Base-by-base conservation (phyloP, 2,888 invertebrate species). In the Apamea sordens region DNA sequence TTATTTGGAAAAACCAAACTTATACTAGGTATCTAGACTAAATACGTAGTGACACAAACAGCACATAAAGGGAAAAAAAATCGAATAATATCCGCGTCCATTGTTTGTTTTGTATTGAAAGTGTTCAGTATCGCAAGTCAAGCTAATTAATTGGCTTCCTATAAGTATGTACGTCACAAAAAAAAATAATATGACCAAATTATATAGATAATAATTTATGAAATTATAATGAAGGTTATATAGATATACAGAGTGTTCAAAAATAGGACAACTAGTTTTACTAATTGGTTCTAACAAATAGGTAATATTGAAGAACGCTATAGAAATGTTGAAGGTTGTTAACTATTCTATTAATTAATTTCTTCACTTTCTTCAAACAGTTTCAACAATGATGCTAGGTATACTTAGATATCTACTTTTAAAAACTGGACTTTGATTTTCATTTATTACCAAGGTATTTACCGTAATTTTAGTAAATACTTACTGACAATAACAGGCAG, bases 91-190 rank as follows among this genome's bases (percentile, higher is more conserved):
- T 75, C 68, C 50, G 53, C 63, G 7, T 69, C n/a, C 36, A 79
- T 80, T 76, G 44, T 84, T 72, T 53, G 2, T 59, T 59, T 59
- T 59, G 56, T 72, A 74, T 59, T 68, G 56, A 67, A 50, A 64
- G 41, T 36, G 36, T 28, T 65, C 24, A 36, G 24, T 81, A 71
- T 76, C 56, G 44, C 65, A 61, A 67, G 44, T 21, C n/a, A 28
- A 11, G 24, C 24, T 71, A 83, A 81, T 76, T 81, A 82, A 76
- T 82, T 82, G 76, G 64, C 50, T 64, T 59, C n/a, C 69, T 53
- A 28, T 50, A 68, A 18, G 68, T 74, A 81, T 21, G 28, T 63
- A 76, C 32, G 70, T 81, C 70, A 81, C 77, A 61, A 77, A 81
- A 81, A 67, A 67, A 71, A 81, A 61, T 71, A 77, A 81, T 83